phyloP scores from a whole-genome alignment of 1,140 invertebrate genomes.

The Gryon sp. region DNA sequence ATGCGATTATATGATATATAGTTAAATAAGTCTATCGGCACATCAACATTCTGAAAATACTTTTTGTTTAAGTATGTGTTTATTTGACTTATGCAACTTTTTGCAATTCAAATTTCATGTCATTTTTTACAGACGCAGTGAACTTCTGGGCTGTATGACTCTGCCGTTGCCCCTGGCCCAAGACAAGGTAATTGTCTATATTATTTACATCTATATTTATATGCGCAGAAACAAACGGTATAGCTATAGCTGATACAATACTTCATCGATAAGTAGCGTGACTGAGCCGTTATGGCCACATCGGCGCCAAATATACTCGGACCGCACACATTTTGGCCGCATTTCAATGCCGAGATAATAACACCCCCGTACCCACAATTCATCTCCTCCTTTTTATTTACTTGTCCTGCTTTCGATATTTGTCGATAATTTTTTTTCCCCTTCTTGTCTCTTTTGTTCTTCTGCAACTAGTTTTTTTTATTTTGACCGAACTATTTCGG shows the following conservation, averaged over 20 bases:
- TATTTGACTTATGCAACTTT: conserved; percentile 3
- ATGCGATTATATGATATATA: background rate
- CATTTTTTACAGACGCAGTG: conserved; percentile 81
- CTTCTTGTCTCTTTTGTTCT: too few species aligned
- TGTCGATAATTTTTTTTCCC: too few species aligned
- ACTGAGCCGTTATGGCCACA: conserved; percentile 1
- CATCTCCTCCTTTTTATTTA: too few species aligned
- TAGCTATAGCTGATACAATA: background rate
- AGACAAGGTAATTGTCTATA: conserved; percentile 80
- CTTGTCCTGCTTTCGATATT: too few species aligned
- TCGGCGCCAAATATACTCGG: conserved; percentile 37
- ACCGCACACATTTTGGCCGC: conserved; percentile 18
- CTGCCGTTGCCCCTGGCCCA: conserved; percentile 83
- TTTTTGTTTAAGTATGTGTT: too few species aligned
- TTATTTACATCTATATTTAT: conserved; percentile 16
- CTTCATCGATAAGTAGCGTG: conserved; percentile 20
- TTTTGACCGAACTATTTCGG: too few species aligned
- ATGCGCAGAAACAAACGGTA: too few species aligned
- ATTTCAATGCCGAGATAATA: conserved; percentile 16
- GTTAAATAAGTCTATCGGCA: too few species aligned
- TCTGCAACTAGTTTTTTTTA: too few species aligned
- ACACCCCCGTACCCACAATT: conserved; percentile 4
- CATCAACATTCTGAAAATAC: too few species aligned
- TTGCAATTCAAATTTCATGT: conserved; percentile 41
- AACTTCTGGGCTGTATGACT: conserved; percentile 85